Evolutionary conservation across 2,888 invertebrate genomes (phyloP), one percentile per base, ranked within the genome.

Genomic region (Sericinus montela): DNA sequence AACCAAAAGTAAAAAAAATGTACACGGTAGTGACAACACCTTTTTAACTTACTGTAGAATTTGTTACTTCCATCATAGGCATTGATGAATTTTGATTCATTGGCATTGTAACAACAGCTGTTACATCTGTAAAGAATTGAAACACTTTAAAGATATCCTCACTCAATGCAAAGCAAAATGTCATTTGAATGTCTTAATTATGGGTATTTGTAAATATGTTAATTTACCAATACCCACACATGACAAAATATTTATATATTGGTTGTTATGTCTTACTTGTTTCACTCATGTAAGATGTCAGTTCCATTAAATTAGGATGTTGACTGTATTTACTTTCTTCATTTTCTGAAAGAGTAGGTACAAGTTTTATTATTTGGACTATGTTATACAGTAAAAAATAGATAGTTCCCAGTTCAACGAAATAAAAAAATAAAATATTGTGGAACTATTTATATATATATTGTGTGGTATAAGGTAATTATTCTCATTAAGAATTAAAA

Each of bases 51-150:
- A 88, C 87, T 39, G 87, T 76, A 61, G 85, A 83, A 60, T 88
- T 88, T 42, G 84, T 81, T 30, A 88, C 84, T 72, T 88, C 87
- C 84, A 88, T 84, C 70, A 85, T 80, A 32, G 87, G 87, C 63
- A 88, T 77, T 58, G 87, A 84, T 35, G 85, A 77, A 57, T 80
- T 86, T 56, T 85, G 86, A 48, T 82, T 71, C 60, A 86, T 68
- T 49, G 87, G 87, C 87, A 87, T 88, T 59, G 87, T 86, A 13
- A 88, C 87, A 53, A 87, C 86, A 59, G 87, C 85, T 54, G 87
- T 86, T 49, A 84, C 87, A 80, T 87, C 87, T 88, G 72, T 36
- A 80, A 82, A 50, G 39, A 49, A 55, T 28, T 29, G 23, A 45
- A 23, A 14, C 14, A 32, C 30, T 40, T 40, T 15, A 8, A 7